Percentiles rank a stretch among this genome's conserved stretches.
Evolutionary conservation across 1,140 invertebrate species (phyloP).

Genomic region (Drosophila truncata): DNA sequence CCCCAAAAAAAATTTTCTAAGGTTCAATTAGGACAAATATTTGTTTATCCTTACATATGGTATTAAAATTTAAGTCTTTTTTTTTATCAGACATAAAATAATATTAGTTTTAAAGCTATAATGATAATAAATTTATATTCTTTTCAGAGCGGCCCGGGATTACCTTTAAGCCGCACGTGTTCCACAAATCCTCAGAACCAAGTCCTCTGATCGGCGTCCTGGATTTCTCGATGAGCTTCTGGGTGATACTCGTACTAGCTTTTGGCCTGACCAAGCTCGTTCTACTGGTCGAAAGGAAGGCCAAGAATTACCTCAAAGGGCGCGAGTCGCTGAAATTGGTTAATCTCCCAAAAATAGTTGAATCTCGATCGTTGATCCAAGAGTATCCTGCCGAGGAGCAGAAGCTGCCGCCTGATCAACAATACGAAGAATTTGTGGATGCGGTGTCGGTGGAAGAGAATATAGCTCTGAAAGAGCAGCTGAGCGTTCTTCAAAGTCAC

Average conservation of each 20-base stretch:
- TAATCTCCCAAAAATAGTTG: not conserved
- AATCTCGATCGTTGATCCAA: not conserved
- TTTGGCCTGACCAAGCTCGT: conserved; percentile 34
- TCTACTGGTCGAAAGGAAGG: conserved; percentile 30
- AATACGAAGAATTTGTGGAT: not conserved
- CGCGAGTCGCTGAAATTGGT: not conserved
- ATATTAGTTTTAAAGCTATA: not conserved
- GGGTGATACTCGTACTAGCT: conserved; percentile 30
- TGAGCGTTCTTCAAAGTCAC: conserved; percentile 43
- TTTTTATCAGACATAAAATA: not conserved
- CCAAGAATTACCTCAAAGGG: conserved; percentile 6
- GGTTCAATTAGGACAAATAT: not conserved
- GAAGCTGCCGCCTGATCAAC: not conserved
- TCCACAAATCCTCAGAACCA: not conserved
- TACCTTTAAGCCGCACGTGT: conserved; percentile 12
- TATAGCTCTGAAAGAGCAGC: conserved; percentile 38
- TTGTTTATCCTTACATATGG: not conserved
- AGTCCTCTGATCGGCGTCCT: not conserved
- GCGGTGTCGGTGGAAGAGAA: conserved; percentile 14
- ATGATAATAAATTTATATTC: not conserved
- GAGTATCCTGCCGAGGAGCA: not conserved
- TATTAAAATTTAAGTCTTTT: not conserved
- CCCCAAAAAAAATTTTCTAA: not conserved
- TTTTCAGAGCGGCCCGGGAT: conserved; percentile 27
- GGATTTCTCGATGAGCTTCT: conserved; percentile 43